Conservation (phyloP, 2,113 vertebrate genomes). For the Strix uralensis region DNA sequence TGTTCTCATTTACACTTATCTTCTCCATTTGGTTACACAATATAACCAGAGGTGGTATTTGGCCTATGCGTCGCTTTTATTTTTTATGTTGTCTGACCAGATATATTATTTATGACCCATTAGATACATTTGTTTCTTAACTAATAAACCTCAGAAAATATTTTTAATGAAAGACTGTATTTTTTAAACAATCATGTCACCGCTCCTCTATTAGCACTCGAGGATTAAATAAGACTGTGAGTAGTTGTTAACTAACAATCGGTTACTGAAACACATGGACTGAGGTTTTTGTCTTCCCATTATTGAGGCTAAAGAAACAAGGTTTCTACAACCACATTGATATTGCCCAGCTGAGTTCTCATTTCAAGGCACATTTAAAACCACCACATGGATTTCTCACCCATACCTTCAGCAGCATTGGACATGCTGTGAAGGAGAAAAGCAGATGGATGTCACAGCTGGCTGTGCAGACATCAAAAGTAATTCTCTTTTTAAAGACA, state of each 20-base stretch:
- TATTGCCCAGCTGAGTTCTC: neutral
- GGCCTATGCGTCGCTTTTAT: neutral
- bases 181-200: neutral
- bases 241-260: constrained; percentile 35
- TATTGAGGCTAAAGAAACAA: constrained; percentile 2
- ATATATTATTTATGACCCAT: constrained; percentile 1
- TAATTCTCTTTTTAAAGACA: neutral
- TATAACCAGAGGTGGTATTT: constrained; percentile 23
- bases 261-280: constrained; percentile 12
- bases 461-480: neutral
- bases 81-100: neutral
- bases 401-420: constrained; percentile 4
- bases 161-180: neutral
- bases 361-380: constrained; percentile 31
- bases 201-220: neutral
- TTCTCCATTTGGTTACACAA: constrained; percentile 16
- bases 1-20: constrained; percentile 50
- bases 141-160: constrained; percentile 19
- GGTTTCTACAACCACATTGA: neutral
- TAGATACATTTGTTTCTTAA: constrained; percentile 24
- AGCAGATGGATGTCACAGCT: constrained; percentile 28
- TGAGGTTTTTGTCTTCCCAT: constrained; percentile 35
- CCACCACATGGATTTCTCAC: constrained; percentile 38
- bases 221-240: constrained; percentile 40
- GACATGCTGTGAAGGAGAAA: constrained; percentile 1